A percentile compares a stretch with the other conserved stretches of the same genome.
phyloP scores from a whole-genome alignment of 2,888 invertebrate species.

The Cynaeus angustus region DNA sequence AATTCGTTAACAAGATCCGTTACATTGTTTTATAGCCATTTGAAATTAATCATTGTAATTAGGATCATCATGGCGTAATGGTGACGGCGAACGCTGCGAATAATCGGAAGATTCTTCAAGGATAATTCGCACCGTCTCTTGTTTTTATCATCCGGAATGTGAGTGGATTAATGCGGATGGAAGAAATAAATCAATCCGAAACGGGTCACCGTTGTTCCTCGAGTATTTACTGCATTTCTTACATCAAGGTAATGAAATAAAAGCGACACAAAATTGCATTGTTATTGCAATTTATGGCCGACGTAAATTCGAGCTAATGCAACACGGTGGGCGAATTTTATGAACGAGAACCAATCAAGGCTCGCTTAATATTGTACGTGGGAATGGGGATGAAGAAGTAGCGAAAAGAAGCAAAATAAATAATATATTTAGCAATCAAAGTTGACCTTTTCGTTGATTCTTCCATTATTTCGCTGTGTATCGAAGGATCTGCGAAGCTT shows the following conservation, averaged over 20 bases:
- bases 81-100: conserved; percentile 15
- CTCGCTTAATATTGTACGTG: conserved; percentile 35
- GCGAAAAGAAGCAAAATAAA: conserved; percentile 42
- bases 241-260: conserved; percentile 38
- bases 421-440: conserved; percentile 55
- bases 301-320: conserved; percentile 34
- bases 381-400: conserved; percentile 6
- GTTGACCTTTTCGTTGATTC: conserved; percentile 55
- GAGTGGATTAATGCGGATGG: conserved; percentile 11
- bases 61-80: conserved; percentile 53
- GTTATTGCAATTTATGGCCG: conserved; percentile 30
- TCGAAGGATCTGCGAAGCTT: conserved; percentile 51
- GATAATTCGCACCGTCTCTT: conserved; percentile 24
- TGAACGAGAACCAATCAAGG: conserved; percentile 23
- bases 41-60: conserved; percentile 60
- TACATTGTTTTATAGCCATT: conserved; percentile 59
- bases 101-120: conserved; percentile 36
- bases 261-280: conserved; percentile 7
- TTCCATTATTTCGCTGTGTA: conserved; percentile 56
- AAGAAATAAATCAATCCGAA: conserved; percentile 41
- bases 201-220: conserved; percentile 9
- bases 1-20: conserved; percentile 61
- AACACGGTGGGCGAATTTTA: conserved; percentile 31
- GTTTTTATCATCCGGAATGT: conserved; percentile 9
- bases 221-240: conserved; percentile 39